These are phyloP conservation scores for Microcaecilia unicolor DNA, from an alignment of 2,797 vertebrate species.

Conservation along the genomic window DNA sequence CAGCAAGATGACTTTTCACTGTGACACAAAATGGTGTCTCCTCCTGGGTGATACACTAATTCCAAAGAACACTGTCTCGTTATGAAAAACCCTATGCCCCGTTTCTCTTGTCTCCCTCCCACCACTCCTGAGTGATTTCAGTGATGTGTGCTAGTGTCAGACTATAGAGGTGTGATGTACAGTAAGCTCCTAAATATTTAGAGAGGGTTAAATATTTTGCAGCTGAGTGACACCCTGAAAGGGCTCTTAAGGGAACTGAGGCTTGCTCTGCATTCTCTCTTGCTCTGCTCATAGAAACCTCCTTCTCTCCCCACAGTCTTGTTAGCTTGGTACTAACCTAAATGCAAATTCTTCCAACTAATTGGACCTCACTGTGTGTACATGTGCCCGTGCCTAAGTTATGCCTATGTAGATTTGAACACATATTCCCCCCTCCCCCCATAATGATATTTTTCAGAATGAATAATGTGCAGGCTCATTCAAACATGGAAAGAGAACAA, in stretches of 20 bases:
- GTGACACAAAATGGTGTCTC: no score
- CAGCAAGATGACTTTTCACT: no score
- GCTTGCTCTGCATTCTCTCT: slow-evolving; percentile 42
- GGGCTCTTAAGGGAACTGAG: slow-evolving; percentile 49
- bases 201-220: slow-evolving; percentile 39
- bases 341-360: slow-evolving; percentile 61
- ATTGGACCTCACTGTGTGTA: slow-evolving; percentile 55
- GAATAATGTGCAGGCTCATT: slow-evolving; percentile 39
- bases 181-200: slow-evolving; percentile 39
- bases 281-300: slow-evolving; percentile 44
- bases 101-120: no score
- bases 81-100: no score
- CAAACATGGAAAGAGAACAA: slow-evolving; percentile 35
- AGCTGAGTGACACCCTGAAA: slow-evolving; percentile 51
- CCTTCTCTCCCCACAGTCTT: slow-evolving; percentile 55
- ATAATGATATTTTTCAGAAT: slow-evolving; percentile 54
- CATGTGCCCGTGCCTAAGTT: slow-evolving; percentile 46
- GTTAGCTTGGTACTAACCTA: slow-evolving; percentile 61
- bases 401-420: slow-evolving; percentile 45
- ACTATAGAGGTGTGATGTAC: slow-evolving; percentile 22
- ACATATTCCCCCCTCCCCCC: slow-evolving; percentile 38
- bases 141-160: slow-evolving; percentile 19
- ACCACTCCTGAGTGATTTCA: no score
- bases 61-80: no score
- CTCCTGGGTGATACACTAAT: no score